These are phyloP conservation scores for Pachymerium ferrugineum DNA, from an alignment of 2,888 invertebrate species.

Conservation along the genomic window DNA sequence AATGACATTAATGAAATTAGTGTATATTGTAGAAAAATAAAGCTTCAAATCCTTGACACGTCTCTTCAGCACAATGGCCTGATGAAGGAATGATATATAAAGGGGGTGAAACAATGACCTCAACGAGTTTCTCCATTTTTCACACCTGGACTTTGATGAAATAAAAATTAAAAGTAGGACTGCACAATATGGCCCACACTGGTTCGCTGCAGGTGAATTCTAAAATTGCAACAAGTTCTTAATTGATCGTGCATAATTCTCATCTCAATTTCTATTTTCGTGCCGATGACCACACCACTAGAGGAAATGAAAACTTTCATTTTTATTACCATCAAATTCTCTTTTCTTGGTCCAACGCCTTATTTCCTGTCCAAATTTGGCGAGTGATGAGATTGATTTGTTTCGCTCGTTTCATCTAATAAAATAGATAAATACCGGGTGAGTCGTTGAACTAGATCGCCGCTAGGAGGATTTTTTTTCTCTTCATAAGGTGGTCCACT, in stretches of 20 bases:
- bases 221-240: too few species aligned
- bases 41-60: background rate
- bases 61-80: background rate
- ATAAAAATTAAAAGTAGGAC: background rate
- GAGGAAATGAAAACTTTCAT: background rate
- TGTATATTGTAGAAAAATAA: too few species aligned
- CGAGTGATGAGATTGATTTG: slow-evolving; percentile 1
- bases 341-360: too few species aligned
- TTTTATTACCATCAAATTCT: too few species aligned
- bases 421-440: background rate
- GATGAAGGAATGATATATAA: slow-evolving; percentile 6
- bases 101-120: background rate
- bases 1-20: too few species aligned
- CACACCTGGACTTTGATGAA: background rate
- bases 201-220: too few species aligned
- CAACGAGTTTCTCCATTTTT: slow-evolving; percentile 13
- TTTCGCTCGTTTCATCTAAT: background rate
- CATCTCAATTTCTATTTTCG: background rate
- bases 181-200: background rate
- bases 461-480: background rate
- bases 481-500: background rate
- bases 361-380: slow-evolving; percentile 13
- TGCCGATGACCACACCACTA: background rate
- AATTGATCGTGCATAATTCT: background rate
- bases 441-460: background rate